Evolutionary conservation across 2,888 invertebrate genomes (phyloP).

Genomic region (Tetragonisca angustula): DNA sequence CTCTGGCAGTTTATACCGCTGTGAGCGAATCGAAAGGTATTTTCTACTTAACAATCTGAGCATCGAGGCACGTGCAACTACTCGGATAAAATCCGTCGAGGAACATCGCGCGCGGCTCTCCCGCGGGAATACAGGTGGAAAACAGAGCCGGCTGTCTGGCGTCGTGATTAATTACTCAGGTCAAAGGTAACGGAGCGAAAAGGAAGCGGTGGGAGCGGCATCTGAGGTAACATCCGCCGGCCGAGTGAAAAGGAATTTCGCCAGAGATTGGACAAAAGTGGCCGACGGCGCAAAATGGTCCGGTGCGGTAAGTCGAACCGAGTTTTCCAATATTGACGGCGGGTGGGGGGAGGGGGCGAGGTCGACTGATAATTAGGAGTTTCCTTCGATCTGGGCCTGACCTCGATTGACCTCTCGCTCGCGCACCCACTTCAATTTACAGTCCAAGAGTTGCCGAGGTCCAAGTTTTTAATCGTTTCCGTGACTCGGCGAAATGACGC

Average conservation of each 20-base stretch:
- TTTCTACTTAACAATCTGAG: background rate
- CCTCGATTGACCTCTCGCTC: conserved; percentile 73
- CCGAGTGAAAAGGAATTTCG: conserved; percentile 38
- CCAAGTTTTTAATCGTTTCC: conserved; percentile 67
- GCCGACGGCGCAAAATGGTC: conserved; percentile 43
- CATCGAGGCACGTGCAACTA: background rate
- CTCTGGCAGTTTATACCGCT: too few relatives aligned
- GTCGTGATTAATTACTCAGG: conserved; percentile 28
- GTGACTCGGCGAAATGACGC: conserved; percentile 30
- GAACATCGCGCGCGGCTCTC: background rate
- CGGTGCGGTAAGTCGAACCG: conserved; percentile 73
- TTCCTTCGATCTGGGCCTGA: conserved; percentile 78
- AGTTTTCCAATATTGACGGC: conserved; percentile 79
- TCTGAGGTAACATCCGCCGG: conserved; percentile 40
- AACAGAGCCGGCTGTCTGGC: background rate
- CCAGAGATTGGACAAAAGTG: conserved; percentile 31
- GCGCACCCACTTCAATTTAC: background rate
- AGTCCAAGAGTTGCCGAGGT: conserved; percentile 23
- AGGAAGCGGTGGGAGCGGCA: background rate
- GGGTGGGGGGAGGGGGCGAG: conserved; percentile 12
- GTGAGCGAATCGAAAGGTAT: too few relatives aligned
- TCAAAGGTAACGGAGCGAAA: background rate
- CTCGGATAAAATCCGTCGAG: background rate
- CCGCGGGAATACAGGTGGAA: background rate
- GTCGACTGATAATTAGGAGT: conserved; percentile 79